phyloP scores from a whole-genome alignment of 2,113 vertebrate genomes.

The Acrocephalus kingi region DNA sequence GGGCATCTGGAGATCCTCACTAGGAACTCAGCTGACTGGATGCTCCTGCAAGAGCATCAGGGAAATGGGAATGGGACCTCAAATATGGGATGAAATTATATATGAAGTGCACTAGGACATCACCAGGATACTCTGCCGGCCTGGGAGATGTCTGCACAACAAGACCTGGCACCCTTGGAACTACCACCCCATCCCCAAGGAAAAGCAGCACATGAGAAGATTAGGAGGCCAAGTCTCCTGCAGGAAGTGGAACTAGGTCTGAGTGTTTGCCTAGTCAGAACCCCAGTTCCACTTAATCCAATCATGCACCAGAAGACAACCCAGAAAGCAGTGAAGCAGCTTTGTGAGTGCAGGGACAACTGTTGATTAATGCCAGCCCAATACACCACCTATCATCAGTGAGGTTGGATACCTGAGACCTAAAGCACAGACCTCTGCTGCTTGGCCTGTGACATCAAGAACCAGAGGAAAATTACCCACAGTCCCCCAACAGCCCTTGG shows the following conservation, averaged over 20 bases:
- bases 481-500: not conserved
- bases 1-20: not conserved
- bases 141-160: not conserved
- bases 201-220: not conserved
- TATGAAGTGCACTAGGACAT: not conserved
- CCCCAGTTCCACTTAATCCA: not conserved
- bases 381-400: not conserved
- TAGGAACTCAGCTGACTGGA: not conserved
- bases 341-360: not conserved
- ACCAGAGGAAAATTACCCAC: not conserved
- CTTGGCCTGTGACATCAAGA: not conserved
- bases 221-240: not conserved
- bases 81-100: not conserved
- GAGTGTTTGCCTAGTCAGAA: not conserved
- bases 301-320: not conserved
- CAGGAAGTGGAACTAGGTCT: not conserved
- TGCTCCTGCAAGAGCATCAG: not conserved
- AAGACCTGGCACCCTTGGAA: not conserved
- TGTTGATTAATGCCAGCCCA: not conserved
- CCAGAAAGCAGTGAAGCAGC: not conserved
- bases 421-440: not conserved
- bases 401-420: not conserved
- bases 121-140: not conserved
- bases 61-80: not conserved
- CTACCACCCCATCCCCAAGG: not conserved